Evolutionary conservation across 2,888 invertebrate genomes (phyloP), one percentile per base, ranked within the genome.

Genomic region (Andrena trimmerana): DNA sequence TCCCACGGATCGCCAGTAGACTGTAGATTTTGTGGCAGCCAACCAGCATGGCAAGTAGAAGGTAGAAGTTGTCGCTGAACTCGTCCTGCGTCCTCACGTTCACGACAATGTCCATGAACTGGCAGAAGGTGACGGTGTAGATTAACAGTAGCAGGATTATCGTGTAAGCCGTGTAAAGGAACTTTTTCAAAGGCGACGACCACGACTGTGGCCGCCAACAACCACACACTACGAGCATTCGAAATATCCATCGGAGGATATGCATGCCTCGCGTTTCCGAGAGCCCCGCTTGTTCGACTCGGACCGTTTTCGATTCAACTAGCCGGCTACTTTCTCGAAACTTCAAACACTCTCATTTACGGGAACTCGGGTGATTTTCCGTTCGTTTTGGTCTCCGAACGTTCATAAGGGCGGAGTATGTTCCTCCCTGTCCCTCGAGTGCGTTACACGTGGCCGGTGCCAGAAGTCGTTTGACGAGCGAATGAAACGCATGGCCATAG

Each of bases 121-220:
- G 80, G 0, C 67, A 75, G 0, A 89, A 13, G 2, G 81, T 73
- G 16, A 85, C 68, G 0, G 63, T 70, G 24, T 66, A 71, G 6
- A 88, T 8, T 24, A 78, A 0, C 6, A 83, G 13, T 16, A 84
- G 5, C n/a, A 83, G 31, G 0, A 78, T 29, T 5, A 36, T 24
- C 3, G 81, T 67, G 16, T 86, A 89, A 6, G 60, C 42, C 3
- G 74, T 69, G 65, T 90, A 90, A 0, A 86, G 50, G 3, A 69
- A 20, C 1, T 48, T 67, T 71, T 81, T 90, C n/a, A 71, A 77
- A 1, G 73, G 72, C 3, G 72, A 60, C 0, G 68, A 60, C 86
- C 86, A 87, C 20, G 70, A 31, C 0, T 33, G 13, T 0, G 89
- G 87, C 65, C 78, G 82, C 90, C 90, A 90, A 5, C 82, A 86